Conservation (phyloP, 2,113 vertebrate species). For the Ictalurus punctatus region DNA sequence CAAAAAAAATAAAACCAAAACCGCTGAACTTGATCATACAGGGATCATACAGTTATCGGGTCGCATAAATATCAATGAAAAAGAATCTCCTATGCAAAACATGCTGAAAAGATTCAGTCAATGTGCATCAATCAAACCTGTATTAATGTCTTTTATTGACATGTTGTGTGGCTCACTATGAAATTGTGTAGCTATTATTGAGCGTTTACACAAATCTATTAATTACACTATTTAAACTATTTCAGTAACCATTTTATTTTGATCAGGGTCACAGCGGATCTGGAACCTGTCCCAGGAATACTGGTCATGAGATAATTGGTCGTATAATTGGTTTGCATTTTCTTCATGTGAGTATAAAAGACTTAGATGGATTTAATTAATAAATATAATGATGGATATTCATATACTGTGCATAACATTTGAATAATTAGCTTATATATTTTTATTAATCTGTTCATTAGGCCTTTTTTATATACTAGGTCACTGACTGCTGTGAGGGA, state of each 20-base stretch:
- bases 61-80: too few species aligned
- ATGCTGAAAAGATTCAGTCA: too few species aligned
- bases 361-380: not conserved
- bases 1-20: too few species aligned
- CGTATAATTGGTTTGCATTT: not conserved
- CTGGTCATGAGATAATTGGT: not conserved
- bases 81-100: too few species aligned
- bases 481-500: not conserved
- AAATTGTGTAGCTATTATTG: not conserved
- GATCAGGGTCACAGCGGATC: not conserved
- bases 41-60: not conserved
- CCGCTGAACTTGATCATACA: not conserved
- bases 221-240: not conserved
- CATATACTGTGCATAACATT: not conserved
- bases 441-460: not conserved
- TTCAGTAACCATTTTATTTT: not conserved
- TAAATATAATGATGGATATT: not conserved
- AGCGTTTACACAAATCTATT: not conserved
- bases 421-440: not conserved
- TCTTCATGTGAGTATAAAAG: not conserved
- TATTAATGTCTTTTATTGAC: too few species aligned
- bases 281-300: not conserved
- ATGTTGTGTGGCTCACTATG: not conserved
- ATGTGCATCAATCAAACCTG: too few species aligned
- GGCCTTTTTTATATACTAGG: not conserved